These are phyloP conservation scores for Struthio camelus DNA, from an alignment of 2,113 vertebrate species.

Conservation along the genomic window DNA sequence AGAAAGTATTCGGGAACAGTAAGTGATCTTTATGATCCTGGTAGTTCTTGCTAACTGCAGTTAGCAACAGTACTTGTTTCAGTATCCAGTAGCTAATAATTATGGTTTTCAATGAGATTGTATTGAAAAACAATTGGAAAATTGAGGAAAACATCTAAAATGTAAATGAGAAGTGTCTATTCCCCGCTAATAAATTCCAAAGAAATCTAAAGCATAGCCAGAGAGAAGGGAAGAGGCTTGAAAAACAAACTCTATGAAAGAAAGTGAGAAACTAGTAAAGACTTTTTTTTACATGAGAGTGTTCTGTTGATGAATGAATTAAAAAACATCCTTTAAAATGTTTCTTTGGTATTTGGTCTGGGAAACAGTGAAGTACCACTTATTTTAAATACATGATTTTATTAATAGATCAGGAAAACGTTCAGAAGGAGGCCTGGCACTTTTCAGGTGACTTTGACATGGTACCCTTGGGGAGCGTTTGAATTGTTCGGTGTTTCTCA, in stretches of 20 bases:
- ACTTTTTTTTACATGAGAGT: not conserved
- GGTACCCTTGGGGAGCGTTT: not conserved
- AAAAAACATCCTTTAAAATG: not conserved
- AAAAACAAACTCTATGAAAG: not conserved
- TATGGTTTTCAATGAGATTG: not conserved
- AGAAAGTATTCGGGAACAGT: not conserved
- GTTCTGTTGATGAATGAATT: constrained; percentile 22
- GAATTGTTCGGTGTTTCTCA: not conserved
- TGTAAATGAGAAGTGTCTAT: not conserved
- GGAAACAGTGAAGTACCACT: constrained; percentile 2
- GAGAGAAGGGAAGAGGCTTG: not conserved
- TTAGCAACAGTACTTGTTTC: not conserved
- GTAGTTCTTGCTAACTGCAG: not conserved
- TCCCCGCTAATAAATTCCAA: not conserved
- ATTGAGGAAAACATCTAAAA: not conserved
- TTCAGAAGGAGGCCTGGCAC: not conserved
- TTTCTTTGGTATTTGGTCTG: constrained; percentile 28
- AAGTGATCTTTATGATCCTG: not conserved
- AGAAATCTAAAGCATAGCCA: not conserved
- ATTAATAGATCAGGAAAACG: constrained; percentile 28
- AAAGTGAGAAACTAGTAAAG: not conserved
- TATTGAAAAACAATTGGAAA: not conserved
- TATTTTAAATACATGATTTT: not conserved
- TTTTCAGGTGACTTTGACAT: not conserved
- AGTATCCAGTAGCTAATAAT: not conserved